These are phyloP conservation scores for Leptopilina myrica DNA, from an alignment of 2,888 invertebrate genomes.

Conservation along the genomic window DNA sequence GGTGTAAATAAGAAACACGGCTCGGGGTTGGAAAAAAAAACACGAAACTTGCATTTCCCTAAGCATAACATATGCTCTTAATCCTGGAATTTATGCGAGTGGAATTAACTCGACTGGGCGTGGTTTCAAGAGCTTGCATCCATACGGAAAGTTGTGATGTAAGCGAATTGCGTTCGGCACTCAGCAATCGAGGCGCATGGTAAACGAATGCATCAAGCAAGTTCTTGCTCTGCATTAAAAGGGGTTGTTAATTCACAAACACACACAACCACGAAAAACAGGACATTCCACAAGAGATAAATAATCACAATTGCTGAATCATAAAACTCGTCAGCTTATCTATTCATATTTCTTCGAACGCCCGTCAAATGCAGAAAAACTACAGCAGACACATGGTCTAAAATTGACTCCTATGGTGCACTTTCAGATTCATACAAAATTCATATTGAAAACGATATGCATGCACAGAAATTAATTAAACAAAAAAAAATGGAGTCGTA, in stretches of 20 bases:
- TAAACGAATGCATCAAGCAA: constrained; percentile 13
- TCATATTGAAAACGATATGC: no score
- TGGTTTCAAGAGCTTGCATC: constrained; percentile 42
- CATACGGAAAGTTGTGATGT: constrained; percentile 16
- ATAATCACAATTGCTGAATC: not conserved
- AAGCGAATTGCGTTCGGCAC: constrained; percentile 29
- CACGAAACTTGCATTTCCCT: constrained; percentile 69
- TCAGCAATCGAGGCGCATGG: constrained; percentile 26
- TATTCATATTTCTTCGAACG: not conserved
- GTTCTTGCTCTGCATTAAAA: constrained; percentile 33
- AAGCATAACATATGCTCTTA: constrained; percentile 74
- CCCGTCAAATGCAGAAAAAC: constrained; percentile 24
- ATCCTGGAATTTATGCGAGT: constrained; percentile 72
- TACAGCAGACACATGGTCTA: not conserved
- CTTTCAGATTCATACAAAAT: not conserved
- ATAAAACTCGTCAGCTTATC: constrained; percentile 27
- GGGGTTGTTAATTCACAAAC: not conserved
- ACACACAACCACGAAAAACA: not conserved
- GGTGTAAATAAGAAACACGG: constrained; percentile 6
- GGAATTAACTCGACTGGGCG: constrained; percentile 67
- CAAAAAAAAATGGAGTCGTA: no score
- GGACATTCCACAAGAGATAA: not conserved
- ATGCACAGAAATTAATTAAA: no score
- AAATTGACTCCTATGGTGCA: not conserved
- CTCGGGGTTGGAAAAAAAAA: constrained; percentile 54